A percentile compares a stretch with the other conserved stretches of the same genome.
phyloP scores from a whole-genome alignment of 1,140 invertebrate species.

The Copidosoma floridanum region DNA sequence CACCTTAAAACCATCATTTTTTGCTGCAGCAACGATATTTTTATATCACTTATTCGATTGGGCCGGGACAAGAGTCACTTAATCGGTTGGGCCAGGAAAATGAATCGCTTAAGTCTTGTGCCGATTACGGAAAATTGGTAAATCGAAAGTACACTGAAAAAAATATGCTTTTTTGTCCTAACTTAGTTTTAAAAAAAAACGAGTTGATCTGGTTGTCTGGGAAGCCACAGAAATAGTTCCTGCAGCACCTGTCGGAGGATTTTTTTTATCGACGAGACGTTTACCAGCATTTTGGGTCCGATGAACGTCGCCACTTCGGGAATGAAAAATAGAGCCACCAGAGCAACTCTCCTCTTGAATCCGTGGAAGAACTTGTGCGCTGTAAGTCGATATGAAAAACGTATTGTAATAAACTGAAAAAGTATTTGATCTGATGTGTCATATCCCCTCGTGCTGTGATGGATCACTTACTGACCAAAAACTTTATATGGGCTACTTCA shows the following conservation, averaged over 20 bases:
- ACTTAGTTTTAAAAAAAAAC: too few species aligned
- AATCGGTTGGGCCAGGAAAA: too few species aligned
- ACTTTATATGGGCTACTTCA: too few species aligned
- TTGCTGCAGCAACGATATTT: too few species aligned
- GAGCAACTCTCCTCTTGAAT: conserved; percentile 47
- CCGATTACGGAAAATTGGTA: too few species aligned
- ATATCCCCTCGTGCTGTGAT: conserved; percentile 29
- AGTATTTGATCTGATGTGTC: conserved; percentile 32
- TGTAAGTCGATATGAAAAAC: conserved; percentile 32
- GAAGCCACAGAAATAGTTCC: conserved; percentile 13
- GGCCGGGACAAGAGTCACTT: too few species aligned
- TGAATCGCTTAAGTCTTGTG: too few species aligned
- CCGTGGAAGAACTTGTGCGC: conserved; percentile 42
- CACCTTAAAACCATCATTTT: too few species aligned
- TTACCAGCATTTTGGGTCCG: conserved; percentile 34
- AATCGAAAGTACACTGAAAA: too few species aligned
- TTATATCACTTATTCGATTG: too few species aligned
- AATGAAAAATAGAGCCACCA: conserved; percentile 44
- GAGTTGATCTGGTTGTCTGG: conserved; percentile 31
- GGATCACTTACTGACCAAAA: conserved; percentile 31
- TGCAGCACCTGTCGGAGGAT: conserved; percentile 24
- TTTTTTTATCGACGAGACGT: too few species aligned
- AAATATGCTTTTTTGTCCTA: too few species aligned
- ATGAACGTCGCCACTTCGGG: conserved; percentile 41
- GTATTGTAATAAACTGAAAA: conserved; percentile 33